Evolutionary conservation across 1,140 invertebrate species (phyloP), one percentile per base, ranked within the genome.

Genomic region (Pseudoatta argentina): DNA sequence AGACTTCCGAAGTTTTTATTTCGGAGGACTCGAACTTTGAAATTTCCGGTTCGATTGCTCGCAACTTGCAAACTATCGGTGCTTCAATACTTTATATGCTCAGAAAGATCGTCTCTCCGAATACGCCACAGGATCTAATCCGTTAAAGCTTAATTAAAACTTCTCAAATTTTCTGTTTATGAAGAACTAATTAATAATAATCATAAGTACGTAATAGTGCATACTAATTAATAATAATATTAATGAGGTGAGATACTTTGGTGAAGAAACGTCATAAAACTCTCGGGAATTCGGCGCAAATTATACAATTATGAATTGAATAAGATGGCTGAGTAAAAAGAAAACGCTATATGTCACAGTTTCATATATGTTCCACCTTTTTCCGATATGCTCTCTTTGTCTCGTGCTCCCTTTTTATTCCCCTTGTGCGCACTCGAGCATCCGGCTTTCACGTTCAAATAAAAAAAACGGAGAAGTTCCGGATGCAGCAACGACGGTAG

Each of bases 291-390:
- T 34, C 24, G 8, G 24, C 10, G 18, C 3, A n/a, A 44, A 48
- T 48, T 18, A 39, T 61, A 12, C 24, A 61, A 30, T 57, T 75
- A n/a, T 63, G 30, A 63, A 61, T 83, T 63, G 59, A 14, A 57
- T 44, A 27, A 82, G 34, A 30, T 1, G 12, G 24, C n/a, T 16
- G 39, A 57, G 44, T 18, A 34, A 8, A 18, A 21, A 79, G 76
- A 61, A 86, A 82, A n/a, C 10, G 8, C 39, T 39, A 51, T 51
- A 27, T 39, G n/a, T 3, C 64, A 67, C 21, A 76, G 66, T 78
- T 78, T 78, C 59, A n/a, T 48, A 30, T 30, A 30, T 53, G 48
- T 64, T 59, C 21, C n/a, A 16, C 76, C 61, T 85, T 53, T 64
- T 34, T 24, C 66, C 30, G 44, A 16, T 6, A n/a, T 6, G n/a